Base-by-base conservation (phyloP, 1,140 invertebrate genomes). In the Brachionus manjavacas region DNA sequence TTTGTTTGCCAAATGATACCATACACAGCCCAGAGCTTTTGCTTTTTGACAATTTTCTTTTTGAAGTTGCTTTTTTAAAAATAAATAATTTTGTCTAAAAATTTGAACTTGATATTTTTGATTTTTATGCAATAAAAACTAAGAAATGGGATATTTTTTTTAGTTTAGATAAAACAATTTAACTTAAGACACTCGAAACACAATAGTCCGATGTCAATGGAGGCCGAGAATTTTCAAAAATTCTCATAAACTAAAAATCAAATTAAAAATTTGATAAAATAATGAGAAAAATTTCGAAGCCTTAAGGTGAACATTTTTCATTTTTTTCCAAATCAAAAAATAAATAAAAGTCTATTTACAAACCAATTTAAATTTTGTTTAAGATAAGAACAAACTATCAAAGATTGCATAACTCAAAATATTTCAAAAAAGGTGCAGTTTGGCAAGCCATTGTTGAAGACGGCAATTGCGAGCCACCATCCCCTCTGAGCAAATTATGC, bases 371-470 rank as follows among this genome's bases (percentile, higher is more conserved):
- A 39, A 72, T 39, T 28, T 68, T 4, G 14, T 68, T 72, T 41
- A 41, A 41, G 16, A 39, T 41, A 41, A 72, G 35, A 39, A 72
- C 35, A 72, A 41, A 72, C 68, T 72, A 72, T 72, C 68, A 72
- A 72, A 35, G 28, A 72, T 72, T 72, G n/a, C 35, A 72, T 72
- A 72, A 72, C 68, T 72, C 28, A 68, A 68, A 68, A 16, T 72
- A 20, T 16, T 35, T 35, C 11, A 72, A 16, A 72, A 72, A 72
- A 72, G 39, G 14, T 72, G 39, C 14, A 20, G 39, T 72, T 43
- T 16, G 41, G 41, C 28, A 39, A 68, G 31, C 25, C 4, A 68
- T 23, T 41, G n/a, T 41, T n/a, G n/a, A n/a, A n/a, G n/a, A n/a
- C n/a, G n/a, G n/a, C n/a, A n/a, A n/a, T n/a, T 72, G 20, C 8